Base-by-base conservation (phyloP, 2,888 invertebrate species). In the Eupithecia abbreviata region DNA sequence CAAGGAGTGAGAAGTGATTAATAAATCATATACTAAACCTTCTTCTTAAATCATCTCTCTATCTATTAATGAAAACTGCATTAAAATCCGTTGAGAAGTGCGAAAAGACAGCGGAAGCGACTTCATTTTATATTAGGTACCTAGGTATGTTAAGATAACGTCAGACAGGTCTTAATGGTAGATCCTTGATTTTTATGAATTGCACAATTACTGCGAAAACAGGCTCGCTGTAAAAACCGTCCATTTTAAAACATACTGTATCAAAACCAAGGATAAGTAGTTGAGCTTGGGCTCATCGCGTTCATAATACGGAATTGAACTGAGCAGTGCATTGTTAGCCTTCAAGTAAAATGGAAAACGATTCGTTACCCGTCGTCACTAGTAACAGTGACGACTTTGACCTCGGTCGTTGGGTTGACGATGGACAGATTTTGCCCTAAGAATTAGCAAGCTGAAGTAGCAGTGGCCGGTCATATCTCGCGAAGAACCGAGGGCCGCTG, bases 301-400 rank as follows among this genome's bases (percentile, higher is more conserved):
- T 80, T 81, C 79, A 85, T 85, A 85, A 85, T 83, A 80, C 82
- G 80, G 82, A 81, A 83, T 85, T 83, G 83, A 81, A 82, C 80
- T 78, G 80, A 81, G 82, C 74, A 76, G 70, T 73, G 79, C 74
- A 82, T 83, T 83, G 83, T 84, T 78, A 81, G 77, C 71, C 66
- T 47, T 74, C 75, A 74, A 70, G 75, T 73, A 75, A 73, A 73
- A 75, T n/a, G 62, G 62, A 13, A 69, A 69, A 41, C 72, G 66
- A 30, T 65, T 75, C 72, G 58, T 30, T 66, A 41, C 55, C 12
- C 42, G 62, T 69, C 76, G 58, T 75, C 80, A 51, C 67, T 62
- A 49, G 49, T 71, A 80, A 79, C 71, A 76, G 78, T 9, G 73
- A 65, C 72, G 65, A 41, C 74, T 79, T 79, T 77, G 78, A 71